These are phyloP conservation scores for Drosophila heteroneura DNA, from an alignment of 2,888 invertebrate species.

Conservation along the genomic window DNA sequence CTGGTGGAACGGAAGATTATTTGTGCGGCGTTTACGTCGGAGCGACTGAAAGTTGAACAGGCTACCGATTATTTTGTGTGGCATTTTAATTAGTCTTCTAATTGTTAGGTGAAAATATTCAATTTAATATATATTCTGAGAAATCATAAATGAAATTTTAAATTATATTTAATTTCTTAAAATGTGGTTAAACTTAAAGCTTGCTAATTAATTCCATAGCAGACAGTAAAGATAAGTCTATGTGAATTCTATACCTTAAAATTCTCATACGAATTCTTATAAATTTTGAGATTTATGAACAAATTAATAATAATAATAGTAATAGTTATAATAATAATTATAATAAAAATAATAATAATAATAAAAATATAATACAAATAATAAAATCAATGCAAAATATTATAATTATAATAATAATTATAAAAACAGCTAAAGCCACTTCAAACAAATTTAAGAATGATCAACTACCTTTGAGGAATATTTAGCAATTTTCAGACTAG, in stretches of 20 bases:
- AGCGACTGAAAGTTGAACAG: conserved; percentile 21
- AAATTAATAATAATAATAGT: background rate
- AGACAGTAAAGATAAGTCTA: background rate
- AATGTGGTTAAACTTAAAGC: background rate
- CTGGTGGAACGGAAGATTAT: conserved; percentile 11
- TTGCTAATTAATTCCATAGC: background rate
- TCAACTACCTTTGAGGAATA: background rate
- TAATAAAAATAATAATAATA: background rate
- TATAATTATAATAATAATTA: background rate
- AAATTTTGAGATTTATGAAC: background rate
- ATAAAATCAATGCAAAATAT: background rate
- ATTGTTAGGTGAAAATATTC: background rate
- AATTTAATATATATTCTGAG: background rate
- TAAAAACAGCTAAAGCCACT: background rate
- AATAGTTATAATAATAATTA: background rate
- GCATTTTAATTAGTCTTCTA: background rate
- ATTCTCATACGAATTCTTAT: background rate
- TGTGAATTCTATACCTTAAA: background rate
- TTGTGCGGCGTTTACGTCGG: conserved; percentile 19
- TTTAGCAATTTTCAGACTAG: background rate
- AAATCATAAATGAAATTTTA: background rate
- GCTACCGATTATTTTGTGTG: background rate
- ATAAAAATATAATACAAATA: background rate
- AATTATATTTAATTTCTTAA: background rate
- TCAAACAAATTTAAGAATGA: background rate